Evolutionary conservation across 2,888 invertebrate species (phyloP).

Genomic region (Nephrotoma guestfalica): DNA sequence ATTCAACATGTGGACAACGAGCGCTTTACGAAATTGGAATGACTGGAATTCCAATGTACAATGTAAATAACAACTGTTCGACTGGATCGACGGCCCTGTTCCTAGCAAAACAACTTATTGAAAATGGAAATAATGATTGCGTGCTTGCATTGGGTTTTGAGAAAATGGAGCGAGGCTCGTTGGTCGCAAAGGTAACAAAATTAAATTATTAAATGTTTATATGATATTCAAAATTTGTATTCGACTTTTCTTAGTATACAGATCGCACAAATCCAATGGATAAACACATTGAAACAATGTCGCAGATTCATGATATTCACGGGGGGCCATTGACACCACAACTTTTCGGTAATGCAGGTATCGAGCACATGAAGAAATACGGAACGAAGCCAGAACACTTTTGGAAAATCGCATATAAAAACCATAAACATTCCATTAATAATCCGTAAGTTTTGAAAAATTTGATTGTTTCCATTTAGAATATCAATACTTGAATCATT

Average conservation of each 20-base stretch:
- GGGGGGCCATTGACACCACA: constrained; percentile 83
- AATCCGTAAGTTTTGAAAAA: constrained; percentile 61
- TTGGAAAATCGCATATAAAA: constrained; percentile 95
- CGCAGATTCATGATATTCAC: constrained; percentile 64
- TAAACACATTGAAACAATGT: constrained; percentile 73
- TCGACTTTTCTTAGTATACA: constrained; percentile 35
- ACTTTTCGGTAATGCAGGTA: constrained; percentile 91
- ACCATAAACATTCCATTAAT: constrained; percentile 91
- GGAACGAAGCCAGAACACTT: constrained; percentile 87
- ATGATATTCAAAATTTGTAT: constrained; percentile 1
- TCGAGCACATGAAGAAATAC: constrained; percentile 71
- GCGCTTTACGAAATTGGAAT: constrained; percentile 88
- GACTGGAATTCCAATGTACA: constrained; percentile 93
- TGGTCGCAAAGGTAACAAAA: constrained; percentile 48
- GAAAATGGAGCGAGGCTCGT: constrained; percentile 91
- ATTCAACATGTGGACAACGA: constrained; percentile 90
- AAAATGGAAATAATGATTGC: constrained; percentile 75
- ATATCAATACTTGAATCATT: neutral
- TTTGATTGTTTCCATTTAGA: too few species aligned
- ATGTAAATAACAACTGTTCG: constrained; percentile 97
- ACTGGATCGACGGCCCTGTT: constrained; percentile 89
- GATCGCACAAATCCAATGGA: constrained; percentile 86
- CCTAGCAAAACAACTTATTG: constrained; percentile 83
- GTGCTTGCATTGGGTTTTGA: constrained; percentile 92
- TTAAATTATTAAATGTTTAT: neutral